Evolutionary conservation across 2,888 invertebrate genomes (phyloP).

Genomic region (Pseudococcus longispinus): DNA sequence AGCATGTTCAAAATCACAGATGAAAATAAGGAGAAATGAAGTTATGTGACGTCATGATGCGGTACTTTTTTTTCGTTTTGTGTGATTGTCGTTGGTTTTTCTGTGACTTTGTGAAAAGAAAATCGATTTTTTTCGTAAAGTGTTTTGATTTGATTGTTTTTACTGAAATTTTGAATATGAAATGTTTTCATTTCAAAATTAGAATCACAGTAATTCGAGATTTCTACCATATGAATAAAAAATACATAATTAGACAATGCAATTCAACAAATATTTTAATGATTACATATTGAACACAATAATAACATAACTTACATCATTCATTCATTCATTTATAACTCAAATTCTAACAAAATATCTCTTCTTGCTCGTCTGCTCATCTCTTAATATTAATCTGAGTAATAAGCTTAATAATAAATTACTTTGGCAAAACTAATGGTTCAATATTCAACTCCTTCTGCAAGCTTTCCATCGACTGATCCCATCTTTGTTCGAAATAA

Average conservation of each 20-base stretch:
- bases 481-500: conserved; percentile 94
- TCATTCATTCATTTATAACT: not conserved
- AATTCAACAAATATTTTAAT: too few relatives aligned
- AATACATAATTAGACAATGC: too few relatives aligned
- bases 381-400: not conserved
- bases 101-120: not conserved
- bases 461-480: conserved; percentile 81
- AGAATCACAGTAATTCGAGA: too few relatives aligned
- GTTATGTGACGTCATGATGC: not conserved
- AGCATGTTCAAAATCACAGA: not conserved
- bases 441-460: conserved; percentile 81
- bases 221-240: too few relatives aligned
- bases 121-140: not conserved
- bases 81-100: not conserved
- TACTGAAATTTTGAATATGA: too few relatives aligned
- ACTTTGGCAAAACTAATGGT: conserved; percentile 63
- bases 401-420: not conserved
- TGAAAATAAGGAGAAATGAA: not conserved
- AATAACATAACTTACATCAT: too few relatives aligned
- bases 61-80: not conserved
- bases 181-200: too few relatives aligned
- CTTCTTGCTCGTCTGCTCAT: not conserved
- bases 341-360: not conserved
- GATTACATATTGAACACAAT: too few relatives aligned
- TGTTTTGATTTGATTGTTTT: too few relatives aligned